A percentile compares a stretch with the other conserved stretches of the same genome.
Conservation (phyloP, 2,113 vertebrate genomes). For the Eurystomus gularis region DNA sequence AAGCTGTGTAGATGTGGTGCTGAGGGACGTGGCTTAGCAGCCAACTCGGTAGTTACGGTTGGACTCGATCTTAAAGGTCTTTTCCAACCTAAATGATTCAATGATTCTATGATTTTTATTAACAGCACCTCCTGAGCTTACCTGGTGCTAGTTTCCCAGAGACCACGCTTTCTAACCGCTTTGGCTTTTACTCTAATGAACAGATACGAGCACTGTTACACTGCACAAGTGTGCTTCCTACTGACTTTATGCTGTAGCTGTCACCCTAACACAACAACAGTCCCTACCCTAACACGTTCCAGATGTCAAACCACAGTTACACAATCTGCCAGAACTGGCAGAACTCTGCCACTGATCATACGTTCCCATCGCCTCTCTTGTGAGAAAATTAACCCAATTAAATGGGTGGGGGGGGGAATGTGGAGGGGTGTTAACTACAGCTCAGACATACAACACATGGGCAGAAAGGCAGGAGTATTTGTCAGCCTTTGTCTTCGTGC, state of each 20-base stretch:
- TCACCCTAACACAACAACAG: not conserved
- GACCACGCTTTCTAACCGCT: not conserved
- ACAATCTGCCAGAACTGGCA: not conserved
- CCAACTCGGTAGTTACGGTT: too few species aligned
- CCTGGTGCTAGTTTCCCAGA: not conserved
- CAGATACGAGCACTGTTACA: not conserved
- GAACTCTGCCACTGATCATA: not conserved
- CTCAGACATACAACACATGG: not conserved
- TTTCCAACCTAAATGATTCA: too few species aligned
- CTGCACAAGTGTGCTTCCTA: not conserved
- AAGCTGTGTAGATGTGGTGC: too few species aligned
- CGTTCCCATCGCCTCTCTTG: not conserved
- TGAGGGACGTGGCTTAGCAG: too few species aligned
- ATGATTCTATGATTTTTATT: not conserved
- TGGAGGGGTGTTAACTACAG: not conserved
- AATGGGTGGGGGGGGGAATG: not conserved
- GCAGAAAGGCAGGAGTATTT: not conserved
- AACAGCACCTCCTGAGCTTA: not conserved
- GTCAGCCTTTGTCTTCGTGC: not conserved
- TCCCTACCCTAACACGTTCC: not conserved
- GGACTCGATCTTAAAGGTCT: too few species aligned
- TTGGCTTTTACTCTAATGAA: not conserved
- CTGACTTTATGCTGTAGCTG: not conserved
- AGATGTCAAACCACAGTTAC: not conserved
- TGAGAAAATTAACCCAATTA: not conserved